Evolutionary conservation across 2,113 vertebrate species (phyloP), one percentile per base, ranked within the genome.

Genomic region (Centrocercus urophasianus): DNA sequence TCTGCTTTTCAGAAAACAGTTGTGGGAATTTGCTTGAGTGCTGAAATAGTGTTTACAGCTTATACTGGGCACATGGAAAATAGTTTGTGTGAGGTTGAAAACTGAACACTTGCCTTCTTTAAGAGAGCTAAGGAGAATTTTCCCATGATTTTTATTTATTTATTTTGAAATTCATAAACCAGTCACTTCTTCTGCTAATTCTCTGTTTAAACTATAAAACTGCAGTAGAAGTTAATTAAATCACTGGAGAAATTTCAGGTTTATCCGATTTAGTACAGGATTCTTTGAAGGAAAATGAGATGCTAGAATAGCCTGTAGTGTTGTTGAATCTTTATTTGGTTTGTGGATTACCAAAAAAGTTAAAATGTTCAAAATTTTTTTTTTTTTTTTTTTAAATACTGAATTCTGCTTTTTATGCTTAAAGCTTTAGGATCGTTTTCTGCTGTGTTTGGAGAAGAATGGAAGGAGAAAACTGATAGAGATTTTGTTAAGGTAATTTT

Each of bases 401-500:
- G 85, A 97, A 90, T 94, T 50, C 66, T 63, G 16, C 92, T 95
- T 96, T 96, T 96, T 95, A 65, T 96, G 91, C 79, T 96, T 97
- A 86, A 96, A 99, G 99, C 99, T 91, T 98, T 99, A 97, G 99
- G 99, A 97, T 99, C 98, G 91, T 99, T 99, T 98, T 99, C 98
- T 91, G 98, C 98, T 97, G 99, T 99, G 61, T 99, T 99, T 97
- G 99, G 99, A 97, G 98, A 97, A 90, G 99, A 99, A 98, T 99
- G 99, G 99, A 99, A 99, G 97, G 98, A 99, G 98, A 99, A 99
- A 98, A 99, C 98, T n/a, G 99, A 98, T 93, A 98, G 99, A 97
- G 99, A 99, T 98, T 99, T 99, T 97, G 97, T 99, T 97, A 99
- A 99, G 99, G 99, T 99, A 98, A 98, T 92, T 79, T 70, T 54